phyloP scores from a whole-genome alignment of 37 sponge, comb jelly and placozoan genomes.

The Amphimedon queenslandica region DNA sequence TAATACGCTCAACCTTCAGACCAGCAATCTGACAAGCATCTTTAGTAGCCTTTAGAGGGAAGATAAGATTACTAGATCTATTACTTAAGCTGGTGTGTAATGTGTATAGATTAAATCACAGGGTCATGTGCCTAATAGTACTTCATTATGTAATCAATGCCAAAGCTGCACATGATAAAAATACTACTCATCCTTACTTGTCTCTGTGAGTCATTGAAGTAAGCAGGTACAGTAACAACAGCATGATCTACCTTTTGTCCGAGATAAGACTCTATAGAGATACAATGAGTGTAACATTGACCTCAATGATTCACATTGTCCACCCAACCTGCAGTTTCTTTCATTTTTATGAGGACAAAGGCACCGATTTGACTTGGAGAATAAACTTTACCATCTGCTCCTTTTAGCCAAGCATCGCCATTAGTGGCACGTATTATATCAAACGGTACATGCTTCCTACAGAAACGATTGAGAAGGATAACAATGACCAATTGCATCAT shows the following conservation, averaged over 20 bases:
- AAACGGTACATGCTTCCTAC: slow-evolving; percentile 78
- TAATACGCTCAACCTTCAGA: slow-evolving; percentile 92
- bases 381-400: slow-evolving; percentile 82
- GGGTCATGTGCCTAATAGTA: too few relatives aligned
- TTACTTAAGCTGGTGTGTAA: too few relatives aligned
- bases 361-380: slow-evolving; percentile 99
- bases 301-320: neutral
- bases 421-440: slow-evolving; percentile 88
- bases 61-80: too few relatives aligned
- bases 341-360: slow-evolving; percentile 97
- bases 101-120: too few relatives aligned
- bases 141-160: neutral
- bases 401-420: slow-evolving; percentile 98
- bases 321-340: slow-evolving; percentile 89
- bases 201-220: slow-evolving; percentile 99
- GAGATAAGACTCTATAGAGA: slow-evolving; percentile 77
- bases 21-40: slow-evolving; percentile 98
- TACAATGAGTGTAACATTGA: neutral
- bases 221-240: slow-evolving; percentile 98
- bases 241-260: slow-evolving; percentile 83
- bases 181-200: slow-evolving; percentile 72
- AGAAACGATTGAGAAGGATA: too few relatives aligned
- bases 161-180: neutral
- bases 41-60: slow-evolving; percentile 84
- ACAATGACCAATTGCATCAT: too few relatives aligned